Conservation (phyloP, 2,888 invertebrate species). For the Diogma glabrata region DNA sequence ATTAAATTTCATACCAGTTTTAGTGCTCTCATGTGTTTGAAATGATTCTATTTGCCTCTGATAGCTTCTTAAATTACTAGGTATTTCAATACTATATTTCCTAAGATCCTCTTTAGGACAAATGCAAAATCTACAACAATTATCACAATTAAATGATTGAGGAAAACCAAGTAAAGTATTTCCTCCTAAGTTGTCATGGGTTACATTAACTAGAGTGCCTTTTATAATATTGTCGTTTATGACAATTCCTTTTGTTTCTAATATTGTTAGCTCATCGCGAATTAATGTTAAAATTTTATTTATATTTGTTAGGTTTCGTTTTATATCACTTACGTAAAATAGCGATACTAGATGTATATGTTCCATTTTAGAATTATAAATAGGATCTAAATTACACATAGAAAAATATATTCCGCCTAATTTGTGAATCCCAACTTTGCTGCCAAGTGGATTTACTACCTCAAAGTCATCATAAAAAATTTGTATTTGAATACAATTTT, state of each 20-base stretch:
- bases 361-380: neutral
- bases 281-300: slow-evolving; percentile 7
- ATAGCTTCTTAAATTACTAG: neutral
- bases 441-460: neutral
- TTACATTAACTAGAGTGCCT: neutral
- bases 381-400: neutral
- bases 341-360: neutral
- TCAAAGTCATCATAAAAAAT: neutral
- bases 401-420: neutral
- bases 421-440: neutral
- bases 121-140: slow-evolving; percentile 10
- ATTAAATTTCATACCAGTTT: neutral
- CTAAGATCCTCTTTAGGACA: neutral
- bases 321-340: neutral
- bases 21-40: neutral
- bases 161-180: slow-evolving; percentile 10
- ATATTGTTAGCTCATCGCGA: neutral
- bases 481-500: neutral
- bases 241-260: slow-evolving; percentile 1
- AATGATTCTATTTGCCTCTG: neutral
- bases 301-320: neutral
- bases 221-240: neutral
- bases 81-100: neutral
- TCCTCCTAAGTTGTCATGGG: slow-evolving; percentile 11
- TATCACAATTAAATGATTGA: slow-evolving; percentile 8